phyloP scores from a whole-genome alignment of 2,113 vertebrate species.

The Camelus bactrianus region DNA sequence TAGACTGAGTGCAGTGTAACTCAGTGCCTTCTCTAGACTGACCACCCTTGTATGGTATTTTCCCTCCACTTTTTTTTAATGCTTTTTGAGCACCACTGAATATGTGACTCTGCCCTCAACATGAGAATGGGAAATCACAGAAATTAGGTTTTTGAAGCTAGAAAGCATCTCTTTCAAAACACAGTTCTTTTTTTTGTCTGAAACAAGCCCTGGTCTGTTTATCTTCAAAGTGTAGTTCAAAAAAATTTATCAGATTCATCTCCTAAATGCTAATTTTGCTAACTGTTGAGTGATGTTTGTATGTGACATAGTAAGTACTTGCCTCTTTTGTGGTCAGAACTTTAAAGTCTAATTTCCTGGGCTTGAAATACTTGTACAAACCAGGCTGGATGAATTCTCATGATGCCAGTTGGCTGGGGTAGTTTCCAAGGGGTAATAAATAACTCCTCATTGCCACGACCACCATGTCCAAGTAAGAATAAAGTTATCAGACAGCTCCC shows the following conservation, averaged over 20 bases:
- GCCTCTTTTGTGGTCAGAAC: constrained; percentile 53
- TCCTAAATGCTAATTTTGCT: constrained; percentile 63
- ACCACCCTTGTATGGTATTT: constrained; percentile 60
- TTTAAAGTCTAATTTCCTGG: constrained; percentile 51
- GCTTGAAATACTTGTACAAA: constrained; percentile 54
- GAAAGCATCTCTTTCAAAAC: constrained; percentile 47
- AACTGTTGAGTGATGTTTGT: constrained; percentile 28
- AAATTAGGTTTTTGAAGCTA: constrained; percentile 51
- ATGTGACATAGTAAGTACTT: constrained; percentile 14
- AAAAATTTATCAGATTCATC: constrained; percentile 50
- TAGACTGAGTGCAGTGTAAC: background rate
- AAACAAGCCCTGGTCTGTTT: constrained; percentile 57
- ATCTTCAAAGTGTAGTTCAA: constrained; percentile 51
- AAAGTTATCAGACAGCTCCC: background rate
- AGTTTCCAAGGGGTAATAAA: background rate
- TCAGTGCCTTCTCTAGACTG: background rate
- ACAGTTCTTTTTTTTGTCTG: constrained; percentile 44
- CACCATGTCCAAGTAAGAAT: background rate
- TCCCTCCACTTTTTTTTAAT: constrained; percentile 38
- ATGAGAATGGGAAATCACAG: constrained; percentile 45
- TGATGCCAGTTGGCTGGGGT: background rate
- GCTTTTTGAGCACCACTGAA: constrained; percentile 35
- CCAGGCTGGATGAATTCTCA: background rate
- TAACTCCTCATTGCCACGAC: background rate
- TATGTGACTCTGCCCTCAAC: background rate